Conservation (phyloP, 2,113 vertebrate species). For the Psammodynastes pulverulentus region DNA sequence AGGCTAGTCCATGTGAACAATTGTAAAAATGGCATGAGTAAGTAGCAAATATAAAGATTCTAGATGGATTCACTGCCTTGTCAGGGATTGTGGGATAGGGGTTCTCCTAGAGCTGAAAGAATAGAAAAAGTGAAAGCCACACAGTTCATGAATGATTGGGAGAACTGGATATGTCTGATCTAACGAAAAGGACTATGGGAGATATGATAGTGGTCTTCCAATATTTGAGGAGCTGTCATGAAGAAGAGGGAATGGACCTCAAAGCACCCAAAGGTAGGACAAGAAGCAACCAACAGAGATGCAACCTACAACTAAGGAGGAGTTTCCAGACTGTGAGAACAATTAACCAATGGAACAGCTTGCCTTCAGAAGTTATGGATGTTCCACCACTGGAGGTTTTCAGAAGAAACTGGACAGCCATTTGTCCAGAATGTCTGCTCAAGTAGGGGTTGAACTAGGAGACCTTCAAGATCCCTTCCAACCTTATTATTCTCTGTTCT, state of each 20-base stretch:
- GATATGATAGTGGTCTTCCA: background rate
- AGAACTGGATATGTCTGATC: background rate
- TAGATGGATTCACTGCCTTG: background rate
- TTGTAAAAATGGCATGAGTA: background rate
- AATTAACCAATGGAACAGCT: background rate
- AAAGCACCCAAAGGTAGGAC: background rate
- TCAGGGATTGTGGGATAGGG: background rate
- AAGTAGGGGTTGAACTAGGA: background rate
- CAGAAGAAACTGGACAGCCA: background rate
- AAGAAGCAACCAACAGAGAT: background rate
- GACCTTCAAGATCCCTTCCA: background rate
- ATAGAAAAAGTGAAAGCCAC: background rate
- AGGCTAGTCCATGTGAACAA: background rate
- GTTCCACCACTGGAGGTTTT: background rate
- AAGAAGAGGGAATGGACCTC: background rate
- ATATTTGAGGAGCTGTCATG: background rate
- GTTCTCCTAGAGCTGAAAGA: background rate
- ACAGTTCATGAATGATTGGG: background rate
- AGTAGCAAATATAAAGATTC: background rate
- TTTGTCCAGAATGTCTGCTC: background rate
- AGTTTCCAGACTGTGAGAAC: background rate
- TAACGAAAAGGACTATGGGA: background rate
- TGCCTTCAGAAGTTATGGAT: background rate
- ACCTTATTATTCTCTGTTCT: background rate
- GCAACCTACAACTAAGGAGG: background rate